phyloP scores from a whole-genome alignment of 2,113 vertebrate species.

The Microcebus lehilahytsara region DNA sequence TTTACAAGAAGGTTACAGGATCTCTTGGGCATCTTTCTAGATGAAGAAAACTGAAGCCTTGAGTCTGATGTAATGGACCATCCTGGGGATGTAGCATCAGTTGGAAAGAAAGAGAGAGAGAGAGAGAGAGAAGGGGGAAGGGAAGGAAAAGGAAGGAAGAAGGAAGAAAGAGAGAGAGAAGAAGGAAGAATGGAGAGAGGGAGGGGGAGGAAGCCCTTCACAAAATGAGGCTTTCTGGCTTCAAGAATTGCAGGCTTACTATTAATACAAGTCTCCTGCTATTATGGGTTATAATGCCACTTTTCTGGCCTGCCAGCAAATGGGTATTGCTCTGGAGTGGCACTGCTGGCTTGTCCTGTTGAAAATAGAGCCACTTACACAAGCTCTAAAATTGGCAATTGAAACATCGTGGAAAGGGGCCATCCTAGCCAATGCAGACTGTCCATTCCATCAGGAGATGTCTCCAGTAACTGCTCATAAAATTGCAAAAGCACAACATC shows the following conservation, averaged over 20 bases:
- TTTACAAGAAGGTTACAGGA: neutral
- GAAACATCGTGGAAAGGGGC: neutral
- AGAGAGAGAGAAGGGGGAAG: too few relatives aligned
- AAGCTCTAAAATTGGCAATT: conserved; percentile 27
- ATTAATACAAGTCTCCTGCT: neutral
- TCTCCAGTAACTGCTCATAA: conserved; percentile 1
- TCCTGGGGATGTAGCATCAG: neutral
- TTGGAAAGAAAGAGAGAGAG: neutral
- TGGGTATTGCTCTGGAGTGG: neutral
- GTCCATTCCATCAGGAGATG: neutral
- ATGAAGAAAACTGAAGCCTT: conserved; percentile 38
- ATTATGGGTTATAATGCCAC: neutral
- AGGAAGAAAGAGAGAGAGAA: neutral
- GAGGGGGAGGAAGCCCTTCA: neutral
- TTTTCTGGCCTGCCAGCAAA: conserved; percentile 6
- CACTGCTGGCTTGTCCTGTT: neutral
- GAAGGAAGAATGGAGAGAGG: neutral
- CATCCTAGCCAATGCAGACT: neutral
- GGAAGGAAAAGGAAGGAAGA: too few relatives aligned
- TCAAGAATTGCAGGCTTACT: conserved; percentile 20
- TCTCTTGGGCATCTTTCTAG: conserved; percentile 43
- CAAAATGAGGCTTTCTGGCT: conserved; percentile 1
- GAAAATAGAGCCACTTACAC: neutral
- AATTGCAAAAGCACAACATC: neutral
- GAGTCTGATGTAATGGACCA: neutral